These are phyloP conservation scores for Sus cebifrons DNA, from an alignment of 2,797 vertebrate species.

Conservation along the genomic window DNA sequence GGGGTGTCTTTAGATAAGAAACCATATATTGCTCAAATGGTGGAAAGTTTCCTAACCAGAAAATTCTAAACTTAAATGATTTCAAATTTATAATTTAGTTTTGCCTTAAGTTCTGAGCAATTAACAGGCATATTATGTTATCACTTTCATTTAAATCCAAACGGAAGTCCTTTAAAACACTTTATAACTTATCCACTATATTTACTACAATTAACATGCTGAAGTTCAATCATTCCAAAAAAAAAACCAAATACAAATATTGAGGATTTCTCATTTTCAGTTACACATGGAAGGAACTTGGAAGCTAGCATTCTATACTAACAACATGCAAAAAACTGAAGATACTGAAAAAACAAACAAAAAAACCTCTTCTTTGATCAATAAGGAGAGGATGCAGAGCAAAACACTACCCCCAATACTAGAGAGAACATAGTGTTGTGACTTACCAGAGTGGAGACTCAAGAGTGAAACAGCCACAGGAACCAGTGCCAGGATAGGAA, in stretches of 20 bases:
- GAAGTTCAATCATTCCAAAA: constrained; percentile 3
- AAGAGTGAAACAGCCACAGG: neutral
- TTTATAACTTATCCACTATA: neutral
- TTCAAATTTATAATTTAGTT: neutral
- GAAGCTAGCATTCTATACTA: neutral
- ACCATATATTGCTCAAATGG: neutral
- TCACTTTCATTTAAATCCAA: neutral
- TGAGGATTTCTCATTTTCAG: neutral
- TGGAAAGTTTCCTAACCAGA: neutral
- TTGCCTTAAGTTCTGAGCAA: neutral
- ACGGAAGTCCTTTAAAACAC: neutral
- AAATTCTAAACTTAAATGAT: neutral
- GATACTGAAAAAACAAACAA: neutral
- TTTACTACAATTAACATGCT: neutral
- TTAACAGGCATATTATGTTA: neutral
- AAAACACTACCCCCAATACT: neutral
- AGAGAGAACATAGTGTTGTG: neutral
- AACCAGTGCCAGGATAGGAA: neutral
- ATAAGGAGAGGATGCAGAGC: neutral
- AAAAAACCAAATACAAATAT: neutral
- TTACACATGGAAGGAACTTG: neutral
- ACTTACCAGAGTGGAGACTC: neutral
- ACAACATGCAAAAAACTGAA: neutral
- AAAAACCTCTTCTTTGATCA: neutral
- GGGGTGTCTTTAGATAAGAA: neutral